These are phyloP conservation scores for Myopa testacea DNA, from an alignment of 2,888 invertebrate genomes.

Conservation along the genomic window DNA sequence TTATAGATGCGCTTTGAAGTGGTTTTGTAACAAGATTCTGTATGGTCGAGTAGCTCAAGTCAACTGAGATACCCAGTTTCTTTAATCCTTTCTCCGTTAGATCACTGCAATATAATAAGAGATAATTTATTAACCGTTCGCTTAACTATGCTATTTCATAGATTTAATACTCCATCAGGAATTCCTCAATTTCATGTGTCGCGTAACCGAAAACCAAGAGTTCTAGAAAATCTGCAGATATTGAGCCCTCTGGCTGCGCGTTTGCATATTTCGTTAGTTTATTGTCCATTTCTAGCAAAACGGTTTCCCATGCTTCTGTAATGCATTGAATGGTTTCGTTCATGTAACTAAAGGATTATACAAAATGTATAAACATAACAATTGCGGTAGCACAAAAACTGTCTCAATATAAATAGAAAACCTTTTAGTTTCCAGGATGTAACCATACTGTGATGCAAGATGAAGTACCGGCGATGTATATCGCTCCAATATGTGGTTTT, in stretches of 20 bases:
- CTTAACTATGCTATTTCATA: neutral
- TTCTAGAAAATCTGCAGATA: slow-evolving; percentile 92
- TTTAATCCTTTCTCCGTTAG: slow-evolving; percentile 93
- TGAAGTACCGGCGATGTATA: slow-evolving; percentile 65
- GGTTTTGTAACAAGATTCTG: slow-evolving; percentile 90
- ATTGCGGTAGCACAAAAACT: too few relatives aligned
- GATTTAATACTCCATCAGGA: slow-evolving; percentile 61
- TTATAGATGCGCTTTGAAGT: slow-evolving; percentile 85
- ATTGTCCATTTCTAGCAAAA: slow-evolving; percentile 92
- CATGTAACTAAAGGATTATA: slow-evolving; percentile 68
- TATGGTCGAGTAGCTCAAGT: slow-evolving; percentile 93
- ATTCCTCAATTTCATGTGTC: slow-evolving; percentile 66
- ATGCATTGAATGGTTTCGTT: slow-evolving; percentile 84
- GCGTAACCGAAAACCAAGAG: slow-evolving; percentile 83
- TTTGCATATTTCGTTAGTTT: slow-evolving; percentile 91
- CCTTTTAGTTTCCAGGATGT: slow-evolving; percentile 77
- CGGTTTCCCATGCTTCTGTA: slow-evolving; percentile 94
- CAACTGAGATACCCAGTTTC: slow-evolving; percentile 93
- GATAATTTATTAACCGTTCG: neutral
- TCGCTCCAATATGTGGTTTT: slow-evolving; percentile 62
- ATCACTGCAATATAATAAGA: slow-evolving; percentile 70
- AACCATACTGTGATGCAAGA: slow-evolving; percentile 80
- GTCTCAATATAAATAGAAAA: slow-evolving; percentile 38
- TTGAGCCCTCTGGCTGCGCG: slow-evolving; percentile 81
- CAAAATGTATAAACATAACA: neutral